Evolutionary conservation across 1,140 invertebrate species (phyloP), one percentile per base, ranked within the genome.

Genomic region (Polypedilum vanderplanki): DNA sequence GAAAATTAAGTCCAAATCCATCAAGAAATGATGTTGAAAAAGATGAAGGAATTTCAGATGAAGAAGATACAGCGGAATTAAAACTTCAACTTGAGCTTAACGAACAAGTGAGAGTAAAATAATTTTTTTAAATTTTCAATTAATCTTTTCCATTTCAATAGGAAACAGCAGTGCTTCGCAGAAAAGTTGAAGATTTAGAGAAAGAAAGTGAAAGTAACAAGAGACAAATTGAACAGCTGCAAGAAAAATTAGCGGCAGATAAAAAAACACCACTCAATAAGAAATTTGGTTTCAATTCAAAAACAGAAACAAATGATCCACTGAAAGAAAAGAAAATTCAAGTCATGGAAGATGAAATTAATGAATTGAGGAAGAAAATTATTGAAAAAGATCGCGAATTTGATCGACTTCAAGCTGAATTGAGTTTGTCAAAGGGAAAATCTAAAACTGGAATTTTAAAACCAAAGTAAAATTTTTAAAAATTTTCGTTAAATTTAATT

Each of bases 181-280:
- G 90, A 75, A 95, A 94, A 83, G 88, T 94, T 46, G 91, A 94
- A 82, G 93, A 95, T 77, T 83, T 94, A 75, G 93, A 96, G 84
- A 87, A 87, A 77, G 91, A 94, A 79, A 92, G 91, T 79, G 88
- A 91, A 75, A 87, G 87, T 73, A 81, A 93, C 4, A 89, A 90
- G 79, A 88, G 88, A 80, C 90, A 94, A 85, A 85, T 92, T 3
- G 89, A 90, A 81, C 89, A 92, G 77, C 81, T 94, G 20, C 89
- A 93, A 78, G 89, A 91, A 1, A 93, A 90, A 84, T 80, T 88
- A 75, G 80, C 83, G 65, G 78, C 79, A 76, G 64, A 81, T 46
- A 81, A 79, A 75, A 82, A 73, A 79, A 83, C 24, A 81, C 79
- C 75, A 78, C 79, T 70, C 57, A 75, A 77, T 41, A 76, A 77